Conservation (phyloP, 1,140 invertebrate species). For the Leptestheria dahalacensis region DNA sequence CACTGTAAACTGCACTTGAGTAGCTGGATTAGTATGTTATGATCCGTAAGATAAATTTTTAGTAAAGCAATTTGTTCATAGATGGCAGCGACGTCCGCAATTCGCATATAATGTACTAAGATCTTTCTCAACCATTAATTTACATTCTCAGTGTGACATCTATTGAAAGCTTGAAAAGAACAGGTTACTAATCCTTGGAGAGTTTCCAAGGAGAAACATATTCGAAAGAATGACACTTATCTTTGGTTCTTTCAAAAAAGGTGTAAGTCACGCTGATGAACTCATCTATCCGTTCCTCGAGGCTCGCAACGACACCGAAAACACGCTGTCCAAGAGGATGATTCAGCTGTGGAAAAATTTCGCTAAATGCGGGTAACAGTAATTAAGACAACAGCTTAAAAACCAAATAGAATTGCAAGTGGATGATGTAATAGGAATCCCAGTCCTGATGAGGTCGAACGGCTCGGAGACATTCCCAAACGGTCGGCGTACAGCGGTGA, state of each 20-base stretch:
- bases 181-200: too few species aligned
- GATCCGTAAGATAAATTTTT: too few species aligned
- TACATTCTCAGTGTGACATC: too few species aligned
- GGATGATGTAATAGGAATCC: background rate
- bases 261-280: constrained; percentile 21
- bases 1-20: background rate
- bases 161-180: too few species aligned
- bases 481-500: constrained; percentile 8
- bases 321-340: constrained; percentile 13
- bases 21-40: too few species aligned
- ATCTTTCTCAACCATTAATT: too few species aligned
- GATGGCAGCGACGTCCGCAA: too few species aligned
- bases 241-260: background rate
- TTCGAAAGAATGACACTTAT: too few species aligned
- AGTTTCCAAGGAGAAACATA: too few species aligned
- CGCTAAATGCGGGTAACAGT: constrained; percentile 18
- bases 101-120: too few species aligned
- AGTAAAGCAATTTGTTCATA: too few species aligned
- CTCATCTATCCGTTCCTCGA: constrained; percentile 17
- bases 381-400: background rate
- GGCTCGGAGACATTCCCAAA: constrained; percentile 7
- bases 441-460: constrained; percentile 13
- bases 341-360: constrained; percentile 20
- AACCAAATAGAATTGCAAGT: background rate
- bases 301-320: constrained; percentile 14